Percentiles rank a stretch among this genome's conserved stretches.
Conservation (phyloP, 2,888 invertebrate species). For the Thera obeliscata region DNA sequence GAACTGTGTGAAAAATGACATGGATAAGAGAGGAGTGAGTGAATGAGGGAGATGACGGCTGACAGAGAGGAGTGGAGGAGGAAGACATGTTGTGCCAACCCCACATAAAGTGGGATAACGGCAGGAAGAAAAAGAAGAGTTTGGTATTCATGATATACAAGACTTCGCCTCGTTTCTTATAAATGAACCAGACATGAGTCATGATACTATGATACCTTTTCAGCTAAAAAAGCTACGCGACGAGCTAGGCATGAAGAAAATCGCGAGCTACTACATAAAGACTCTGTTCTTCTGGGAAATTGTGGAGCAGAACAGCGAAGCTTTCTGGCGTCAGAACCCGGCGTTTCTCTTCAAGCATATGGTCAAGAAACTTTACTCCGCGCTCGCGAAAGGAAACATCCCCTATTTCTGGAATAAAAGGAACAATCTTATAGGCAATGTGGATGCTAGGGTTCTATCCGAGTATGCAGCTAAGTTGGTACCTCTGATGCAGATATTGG, state of each 20-base stretch:
- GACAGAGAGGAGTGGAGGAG: too few relatives aligned
- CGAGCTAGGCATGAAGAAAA: conserved; percentile 62
- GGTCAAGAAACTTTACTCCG: conserved; percentile 64
- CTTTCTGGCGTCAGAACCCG: conserved; percentile 60
- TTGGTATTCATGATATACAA: too few relatives aligned
- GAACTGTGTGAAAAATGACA: too few relatives aligned
- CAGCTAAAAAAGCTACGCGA: conserved; percentile 82
- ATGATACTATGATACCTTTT: neutral
- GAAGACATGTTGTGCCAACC: too few relatives aligned
- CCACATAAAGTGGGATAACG: too few relatives aligned
- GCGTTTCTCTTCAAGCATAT: conserved; percentile 67
- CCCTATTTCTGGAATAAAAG: conserved; percentile 78
- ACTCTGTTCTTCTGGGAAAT: conserved; percentile 78
- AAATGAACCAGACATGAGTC: too few relatives aligned
- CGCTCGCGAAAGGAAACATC: conserved; percentile 57
- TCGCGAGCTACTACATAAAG: conserved; percentile 85
- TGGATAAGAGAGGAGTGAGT: too few relatives aligned
- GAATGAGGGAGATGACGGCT: too few relatives aligned
- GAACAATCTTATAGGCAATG: conserved; percentile 70
- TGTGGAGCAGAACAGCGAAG: conserved; percentile 47
- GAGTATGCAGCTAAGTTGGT: conserved; percentile 55
- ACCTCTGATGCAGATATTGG: conserved; percentile 53
- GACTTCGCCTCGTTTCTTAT: too few relatives aligned
- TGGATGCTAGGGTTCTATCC: conserved; percentile 44
- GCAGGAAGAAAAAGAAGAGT: too few relatives aligned